phyloP scores from a whole-genome alignment of 37 sponge, comb jelly and placozoan species.

The Beroe forskalii region DNA sequence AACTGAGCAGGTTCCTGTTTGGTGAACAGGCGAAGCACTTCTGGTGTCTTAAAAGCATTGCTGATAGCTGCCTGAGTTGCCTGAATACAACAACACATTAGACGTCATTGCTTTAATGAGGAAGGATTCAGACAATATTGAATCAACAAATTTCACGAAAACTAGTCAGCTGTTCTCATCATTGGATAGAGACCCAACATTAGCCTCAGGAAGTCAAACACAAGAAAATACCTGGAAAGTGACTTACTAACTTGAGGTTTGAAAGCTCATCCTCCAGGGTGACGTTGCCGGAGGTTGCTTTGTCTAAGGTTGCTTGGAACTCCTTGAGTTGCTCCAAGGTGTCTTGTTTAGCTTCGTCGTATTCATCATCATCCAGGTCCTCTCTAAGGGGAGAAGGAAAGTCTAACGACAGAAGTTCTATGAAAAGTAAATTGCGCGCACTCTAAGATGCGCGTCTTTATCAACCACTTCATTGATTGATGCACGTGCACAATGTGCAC shows the following conservation, averaged over 20 bases:
- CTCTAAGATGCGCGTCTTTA: too few relatives aligned
- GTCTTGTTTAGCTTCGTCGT: conserved; percentile 87
- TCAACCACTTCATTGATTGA: too few relatives aligned
- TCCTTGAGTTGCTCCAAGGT: conserved; percentile 93
- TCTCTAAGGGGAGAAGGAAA: conserved; percentile 70
- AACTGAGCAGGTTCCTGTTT: conserved; percentile 97
- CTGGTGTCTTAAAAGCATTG: conserved; percentile 97
- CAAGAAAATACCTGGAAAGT: too few relatives aligned
- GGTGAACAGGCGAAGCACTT: conserved; percentile 95
- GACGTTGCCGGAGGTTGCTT: conserved; percentile 84
- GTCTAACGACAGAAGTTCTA: too few relatives aligned
- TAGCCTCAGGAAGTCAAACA: too few relatives aligned
- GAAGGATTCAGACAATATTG: too few relatives aligned
- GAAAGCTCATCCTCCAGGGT: conserved; percentile 85
- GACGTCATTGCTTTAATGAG: not conserved
- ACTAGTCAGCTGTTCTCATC: too few relatives aligned
- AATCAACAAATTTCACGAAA: too few relatives aligned
- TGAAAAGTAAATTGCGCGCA: too few relatives aligned
- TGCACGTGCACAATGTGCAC: too few relatives aligned
- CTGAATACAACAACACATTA: conserved; percentile 60
- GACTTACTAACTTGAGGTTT: conserved; percentile 82
- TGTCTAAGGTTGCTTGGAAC: conserved; percentile 83
- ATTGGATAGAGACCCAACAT: too few relatives aligned
- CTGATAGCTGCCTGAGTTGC: conserved; percentile 98
- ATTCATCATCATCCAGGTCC: conserved; percentile 88